A percentile compares a stretch with the other conserved stretches of the same genome.
Conservation (phyloP, 2,113 vertebrate species). For the human region DNA sequence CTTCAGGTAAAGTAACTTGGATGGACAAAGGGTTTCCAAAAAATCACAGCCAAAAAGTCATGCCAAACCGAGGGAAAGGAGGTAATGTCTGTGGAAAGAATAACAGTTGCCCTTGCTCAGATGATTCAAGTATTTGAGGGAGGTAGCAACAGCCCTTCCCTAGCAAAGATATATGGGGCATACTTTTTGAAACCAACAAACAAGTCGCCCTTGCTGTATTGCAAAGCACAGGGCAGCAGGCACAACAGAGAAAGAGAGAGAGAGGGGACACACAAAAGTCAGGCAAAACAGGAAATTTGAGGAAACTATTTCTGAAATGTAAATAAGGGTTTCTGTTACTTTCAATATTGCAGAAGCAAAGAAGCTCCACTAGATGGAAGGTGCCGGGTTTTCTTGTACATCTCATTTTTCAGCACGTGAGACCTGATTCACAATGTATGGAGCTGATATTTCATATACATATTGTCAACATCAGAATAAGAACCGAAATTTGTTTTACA, state of each 20-base stretch:
- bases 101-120: constrained; percentile 36
- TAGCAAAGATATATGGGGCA: neutral
- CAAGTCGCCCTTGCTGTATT: neutral
- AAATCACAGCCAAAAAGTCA: neutral
- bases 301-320: constrained; percentile 84
- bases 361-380: constrained; percentile 65
- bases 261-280: constrained; percentile 64
- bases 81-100: constrained; percentile 44
- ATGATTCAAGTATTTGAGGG: neutral
- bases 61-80: constrained; percentile 64
- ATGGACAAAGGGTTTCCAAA: constrained; percentile 54
- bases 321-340: constrained; percentile 84
- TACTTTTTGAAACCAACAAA: neutral
- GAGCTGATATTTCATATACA: constrained; percentile 16
- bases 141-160: neutral
- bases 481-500: constrained; percentile 4
- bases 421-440: constrained; percentile 60
- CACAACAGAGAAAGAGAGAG: constrained; percentile 9
- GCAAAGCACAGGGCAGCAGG: constrained; percentile 36
- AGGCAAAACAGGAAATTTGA: constrained; percentile 82
- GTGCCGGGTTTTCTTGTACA: constrained; percentile 70
- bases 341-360: constrained; percentile 77
- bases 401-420: constrained; percentile 75
- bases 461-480: constrained; percentile 3
- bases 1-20: constrained; percentile 53